Evolutionary conservation across 2,888 invertebrate genomes (phyloP).

Genomic region (Pedicia rivosa): DNA sequence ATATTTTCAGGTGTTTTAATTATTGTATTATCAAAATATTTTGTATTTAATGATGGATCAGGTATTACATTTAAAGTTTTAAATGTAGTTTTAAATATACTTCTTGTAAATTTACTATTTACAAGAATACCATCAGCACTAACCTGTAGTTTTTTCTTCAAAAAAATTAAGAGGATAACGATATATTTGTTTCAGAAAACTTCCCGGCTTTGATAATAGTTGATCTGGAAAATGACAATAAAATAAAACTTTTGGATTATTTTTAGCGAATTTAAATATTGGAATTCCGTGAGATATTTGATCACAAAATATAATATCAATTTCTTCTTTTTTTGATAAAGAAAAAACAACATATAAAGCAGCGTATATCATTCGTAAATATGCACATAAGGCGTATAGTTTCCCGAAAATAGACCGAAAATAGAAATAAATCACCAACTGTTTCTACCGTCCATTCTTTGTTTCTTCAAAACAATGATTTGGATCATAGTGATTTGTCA

Average conservation of each 20-base stretch:
- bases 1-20: constrained; percentile 29
- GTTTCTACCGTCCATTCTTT: constrained; percentile 65
- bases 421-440: constrained; percentile 90
- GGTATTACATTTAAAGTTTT: constrained; percentile 51
- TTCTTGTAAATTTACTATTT: constrained; percentile 92
- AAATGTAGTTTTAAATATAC: constrained; percentile 76
- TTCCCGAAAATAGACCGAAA: constrained; percentile 63
- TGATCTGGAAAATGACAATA: constrained; percentile 99
- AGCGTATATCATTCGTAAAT: constrained; percentile 83
- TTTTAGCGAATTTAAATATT: constrained; percentile 51
- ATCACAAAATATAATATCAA: constrained; percentile 83
- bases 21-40: constrained; percentile 43
- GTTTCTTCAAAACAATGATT: constrained; percentile 90
- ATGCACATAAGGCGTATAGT: constrained; percentile 84
- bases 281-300: constrained; percentile 87
- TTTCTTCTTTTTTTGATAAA: constrained; percentile 41
- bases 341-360: constrained; percentile 68
- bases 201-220: constrained; percentile 61
- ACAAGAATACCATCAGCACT: constrained; percentile 82
- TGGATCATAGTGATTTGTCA: constrained; percentile 91
- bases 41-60: constrained; percentile 80
- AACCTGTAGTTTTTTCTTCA: constrained; percentile 73
- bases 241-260: constrained; percentile 59
- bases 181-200: constrained; percentile 63
- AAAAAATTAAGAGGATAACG: constrained; percentile 77